Conservation (phyloP, 2,888 invertebrate genomes). For the Pachliopta kotzebuea region DNA sequence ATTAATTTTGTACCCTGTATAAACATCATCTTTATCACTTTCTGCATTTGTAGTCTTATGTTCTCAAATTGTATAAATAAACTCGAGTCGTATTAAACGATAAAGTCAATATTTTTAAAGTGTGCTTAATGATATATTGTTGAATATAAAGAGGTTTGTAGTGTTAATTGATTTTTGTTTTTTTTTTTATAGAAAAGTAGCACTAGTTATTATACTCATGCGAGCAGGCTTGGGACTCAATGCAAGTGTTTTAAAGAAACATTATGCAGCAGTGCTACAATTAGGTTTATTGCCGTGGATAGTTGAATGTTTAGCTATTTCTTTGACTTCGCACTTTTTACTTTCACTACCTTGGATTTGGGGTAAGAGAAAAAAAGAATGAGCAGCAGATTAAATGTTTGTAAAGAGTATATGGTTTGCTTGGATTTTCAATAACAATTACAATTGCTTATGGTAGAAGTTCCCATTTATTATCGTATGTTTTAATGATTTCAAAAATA, state of each 20-base stretch:
- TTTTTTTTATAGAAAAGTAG: conserved; percentile 83
- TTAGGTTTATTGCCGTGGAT: conserved; percentile 89
- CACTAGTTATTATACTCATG: conserved; percentile 90
- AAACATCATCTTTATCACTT: too few species aligned
- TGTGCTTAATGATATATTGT: too few species aligned
- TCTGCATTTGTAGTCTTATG: too few species aligned
- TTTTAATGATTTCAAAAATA: too few species aligned
- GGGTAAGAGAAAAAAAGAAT: conserved; percentile 57
- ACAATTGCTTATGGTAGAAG: too few species aligned
- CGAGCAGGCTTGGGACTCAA: conserved; percentile 92
- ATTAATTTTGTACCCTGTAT: too few species aligned
- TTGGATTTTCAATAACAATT: background rate
- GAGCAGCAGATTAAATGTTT: background rate
- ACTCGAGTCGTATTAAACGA: too few species aligned
- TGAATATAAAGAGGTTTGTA: too few species aligned
- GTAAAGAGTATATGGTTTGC: background rate
- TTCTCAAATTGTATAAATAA: too few species aligned
- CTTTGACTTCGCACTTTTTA: conserved; percentile 82
- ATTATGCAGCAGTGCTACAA: conserved; percentile 86
- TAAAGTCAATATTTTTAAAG: too few species aligned
- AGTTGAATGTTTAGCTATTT: conserved; percentile 84
- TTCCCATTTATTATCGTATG: too few species aligned
- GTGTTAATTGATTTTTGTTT: background rate
- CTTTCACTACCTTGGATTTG: conserved; percentile 89
- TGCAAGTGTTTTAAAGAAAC: conserved; percentile 85